Conservation (phyloP, 2,888 invertebrate genomes). For the Temnothorax rugatulus region DNA sequence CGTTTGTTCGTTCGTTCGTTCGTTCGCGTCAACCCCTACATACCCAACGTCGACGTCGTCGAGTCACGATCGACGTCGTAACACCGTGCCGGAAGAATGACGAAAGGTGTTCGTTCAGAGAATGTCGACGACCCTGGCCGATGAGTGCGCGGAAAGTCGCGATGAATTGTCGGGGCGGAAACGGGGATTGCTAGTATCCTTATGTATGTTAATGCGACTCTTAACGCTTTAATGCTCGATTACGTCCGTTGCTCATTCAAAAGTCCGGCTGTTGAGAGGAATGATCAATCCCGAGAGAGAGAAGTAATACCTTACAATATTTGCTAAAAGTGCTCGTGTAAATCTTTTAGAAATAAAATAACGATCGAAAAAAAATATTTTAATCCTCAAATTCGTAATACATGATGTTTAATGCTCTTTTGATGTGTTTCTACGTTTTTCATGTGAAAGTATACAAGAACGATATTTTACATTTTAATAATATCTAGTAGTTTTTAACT, state of each 20-base stretch:
- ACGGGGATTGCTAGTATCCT: conserved; percentile 33
- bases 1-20: conserved; percentile 58
- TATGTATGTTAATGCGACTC: conserved; percentile 44
- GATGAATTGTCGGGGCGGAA: conserved; percentile 64
- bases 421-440: background rate
- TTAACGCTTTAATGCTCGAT: conserved; percentile 21
- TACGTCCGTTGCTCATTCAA: background rate
- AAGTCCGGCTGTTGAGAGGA: background rate
- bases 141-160: conserved; percentile 70
- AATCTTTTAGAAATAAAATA: background rate
- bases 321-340: background rate
- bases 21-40: conserved; percentile 33
- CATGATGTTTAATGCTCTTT: background rate
- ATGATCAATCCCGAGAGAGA: background rate
- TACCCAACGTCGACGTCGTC: conserved; percentile 51
- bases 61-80: conserved; percentile 70
- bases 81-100: conserved; percentile 59
- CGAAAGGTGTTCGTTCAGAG: conserved; percentile 66
- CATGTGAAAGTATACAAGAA: background rate
- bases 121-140: conserved; percentile 63
- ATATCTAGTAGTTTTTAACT: conserved; percentile 5
- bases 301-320: background rate
- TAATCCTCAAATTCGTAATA: background rate
- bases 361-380: background rate
- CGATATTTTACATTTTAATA: conserved; percentile 1